Conservation (phyloP, 2,113 vertebrate genomes). For the Anhinga anhinga region DNA sequence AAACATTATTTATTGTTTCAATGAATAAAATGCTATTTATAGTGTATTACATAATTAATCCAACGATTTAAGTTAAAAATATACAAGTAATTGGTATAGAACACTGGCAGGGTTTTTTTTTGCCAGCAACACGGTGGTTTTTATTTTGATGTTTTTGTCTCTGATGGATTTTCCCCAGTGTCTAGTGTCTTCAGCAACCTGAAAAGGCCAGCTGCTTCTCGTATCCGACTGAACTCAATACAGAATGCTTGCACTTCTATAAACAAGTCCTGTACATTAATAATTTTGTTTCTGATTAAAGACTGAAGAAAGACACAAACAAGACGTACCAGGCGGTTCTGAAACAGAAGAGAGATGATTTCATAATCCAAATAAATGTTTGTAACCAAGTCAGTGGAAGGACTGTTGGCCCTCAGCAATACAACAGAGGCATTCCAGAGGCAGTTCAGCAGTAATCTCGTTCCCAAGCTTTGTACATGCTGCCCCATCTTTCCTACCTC, state of each 20-base stretch:
- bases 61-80: conserved; percentile 48
- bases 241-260: conserved; percentile 99
- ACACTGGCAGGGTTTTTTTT: not conserved
- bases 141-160: conserved; percentile 87
- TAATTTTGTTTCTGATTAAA: conserved; percentile 97
- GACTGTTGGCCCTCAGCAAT: not conserved
- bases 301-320: conserved; percentile 99
- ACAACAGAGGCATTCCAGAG: not conserved
- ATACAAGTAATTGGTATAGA: conserved; percentile 19
- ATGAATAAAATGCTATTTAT: conserved; percentile 61
- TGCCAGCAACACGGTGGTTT: not conserved
- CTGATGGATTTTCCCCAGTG: conserved; percentile 88
- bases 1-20: conserved; percentile 57
- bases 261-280: conserved; percentile 98
- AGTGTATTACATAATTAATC: conserved; percentile 36
- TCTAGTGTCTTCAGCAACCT: conserved; percentile 95
- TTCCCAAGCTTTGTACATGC: not conserved
- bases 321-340: conserved; percentile 97
- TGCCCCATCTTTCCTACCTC: not conserved
- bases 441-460: not conserved
- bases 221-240: conserved; percentile 97
- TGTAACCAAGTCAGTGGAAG: not conserved
- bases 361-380: not conserved
- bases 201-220: conserved; percentile 96
- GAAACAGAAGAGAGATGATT: not conserved